Percentiles rank a stretch among this genome's conserved stretches.
Evolutionary conservation across 2,888 invertebrate species (phyloP).

Genomic region (Scaptomyza cyrtandrae): DNA sequence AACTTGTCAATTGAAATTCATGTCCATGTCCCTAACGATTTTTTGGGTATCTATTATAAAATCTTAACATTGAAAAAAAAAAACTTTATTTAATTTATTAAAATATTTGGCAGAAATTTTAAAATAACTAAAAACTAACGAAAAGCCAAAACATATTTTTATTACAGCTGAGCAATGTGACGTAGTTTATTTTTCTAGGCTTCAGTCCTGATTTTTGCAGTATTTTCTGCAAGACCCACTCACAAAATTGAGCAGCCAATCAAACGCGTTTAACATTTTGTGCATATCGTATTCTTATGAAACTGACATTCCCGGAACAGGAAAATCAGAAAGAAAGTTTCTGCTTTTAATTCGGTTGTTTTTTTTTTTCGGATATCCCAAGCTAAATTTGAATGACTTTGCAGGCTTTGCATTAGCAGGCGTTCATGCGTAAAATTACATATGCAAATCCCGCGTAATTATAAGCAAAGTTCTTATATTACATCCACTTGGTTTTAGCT

Average conservation of each 20-base stretch:
- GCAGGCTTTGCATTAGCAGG: slow-evolving; percentile 24
- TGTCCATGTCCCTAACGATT: too few relatives aligned
- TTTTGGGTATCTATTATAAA: too few relatives aligned
- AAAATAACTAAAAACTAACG: too few relatives aligned
- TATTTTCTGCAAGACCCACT: too few relatives aligned
- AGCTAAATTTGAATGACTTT: slow-evolving; percentile 11
- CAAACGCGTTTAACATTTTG: not conserved
- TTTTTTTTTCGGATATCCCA: not conserved
- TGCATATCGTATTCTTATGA: not conserved
- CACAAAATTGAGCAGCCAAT: not conserved
- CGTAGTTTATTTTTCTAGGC: too few relatives aligned
- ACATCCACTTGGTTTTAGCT: slow-evolving; percentile 13
- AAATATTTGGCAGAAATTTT: too few relatives aligned
- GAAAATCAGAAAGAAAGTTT: not conserved
- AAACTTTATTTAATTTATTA: too few relatives aligned
- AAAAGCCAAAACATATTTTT: too few relatives aligned
- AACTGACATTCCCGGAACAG: not conserved
- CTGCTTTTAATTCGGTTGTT: too few relatives aligned
- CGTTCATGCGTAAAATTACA: slow-evolving; percentile 57
- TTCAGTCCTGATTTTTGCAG: too few relatives aligned
- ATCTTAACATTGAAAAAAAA: not conserved
- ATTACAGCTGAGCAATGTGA: too few relatives aligned
- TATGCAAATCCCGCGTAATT: slow-evolving; percentile 69
- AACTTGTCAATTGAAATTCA: too few relatives aligned
- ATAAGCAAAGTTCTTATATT: slow-evolving; percentile 24